phyloP scores from a whole-genome alignment of 2,797 vertebrate genomes.

The Apogon hyalosoma region DNA sequence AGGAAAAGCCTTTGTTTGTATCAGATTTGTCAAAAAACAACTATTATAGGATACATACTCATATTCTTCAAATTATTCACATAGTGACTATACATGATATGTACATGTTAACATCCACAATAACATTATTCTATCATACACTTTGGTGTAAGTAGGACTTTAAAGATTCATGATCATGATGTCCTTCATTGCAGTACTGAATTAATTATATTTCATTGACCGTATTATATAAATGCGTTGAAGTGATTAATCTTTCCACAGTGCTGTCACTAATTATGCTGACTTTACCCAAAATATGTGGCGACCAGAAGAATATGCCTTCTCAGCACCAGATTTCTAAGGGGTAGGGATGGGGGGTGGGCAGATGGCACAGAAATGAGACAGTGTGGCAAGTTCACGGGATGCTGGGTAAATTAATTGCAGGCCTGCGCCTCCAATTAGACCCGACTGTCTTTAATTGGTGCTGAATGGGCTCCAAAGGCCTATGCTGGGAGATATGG shows the following conservation, averaged over 20 bases:
- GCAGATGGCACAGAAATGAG: conserved; percentile 60
- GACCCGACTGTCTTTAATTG: conserved; percentile 82
- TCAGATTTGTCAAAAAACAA: not conserved
- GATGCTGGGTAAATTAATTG: conserved; percentile 82
- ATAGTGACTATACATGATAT: conserved; percentile 10
- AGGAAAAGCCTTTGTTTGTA: not conserved
- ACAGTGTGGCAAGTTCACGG: conserved; percentile 70
- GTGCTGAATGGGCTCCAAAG: conserved; percentile 80
- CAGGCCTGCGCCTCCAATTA: conserved; percentile 82
- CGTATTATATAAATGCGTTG: conserved; percentile 49
- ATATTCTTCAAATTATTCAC: not conserved
- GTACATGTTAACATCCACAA: conserved; percentile 4
- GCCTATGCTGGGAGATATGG: conserved; percentile 68
- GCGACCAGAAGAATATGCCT: conserved; percentile 69
- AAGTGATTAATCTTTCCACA: conserved; percentile 78
- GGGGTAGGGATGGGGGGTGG: conserved; percentile 49
- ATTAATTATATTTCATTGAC: conserved; percentile 70
- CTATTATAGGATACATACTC: conserved; percentile 5
- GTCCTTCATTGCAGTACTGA: conserved; percentile 46
- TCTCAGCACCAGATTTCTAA: conserved; percentile 71
- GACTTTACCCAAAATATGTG: conserved; percentile 70
- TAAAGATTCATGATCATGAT: conserved; percentile 37
- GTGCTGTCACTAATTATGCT: conserved; percentile 81
- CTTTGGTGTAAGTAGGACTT: conserved; percentile 8
- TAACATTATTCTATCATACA: conserved; percentile 11